Base-by-base conservation (phyloP, 2,113 vertebrate species). In the Geococcyx californianus region DNA sequence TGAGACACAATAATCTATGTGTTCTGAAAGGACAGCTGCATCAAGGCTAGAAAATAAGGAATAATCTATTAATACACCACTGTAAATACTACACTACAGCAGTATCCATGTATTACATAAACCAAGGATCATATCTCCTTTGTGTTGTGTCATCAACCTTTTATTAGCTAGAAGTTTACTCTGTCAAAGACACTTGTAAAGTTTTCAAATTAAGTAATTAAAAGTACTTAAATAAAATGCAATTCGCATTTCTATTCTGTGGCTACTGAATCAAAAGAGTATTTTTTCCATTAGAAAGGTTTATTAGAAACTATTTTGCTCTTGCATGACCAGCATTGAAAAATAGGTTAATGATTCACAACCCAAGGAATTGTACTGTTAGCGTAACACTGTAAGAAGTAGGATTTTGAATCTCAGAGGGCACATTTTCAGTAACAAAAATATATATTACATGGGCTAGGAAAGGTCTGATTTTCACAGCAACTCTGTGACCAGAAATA, bases 311-410 rank as follows among this genome's bases (percentile, higher is more conserved):
- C 14, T 63, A 49, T 26, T 94, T 92, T 79, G 54, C 14, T 90
- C 29, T 73, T 70, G 34, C 8, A 52, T 28, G 64, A 64, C 51
- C 72, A 89, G 76, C 72, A 91, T 14, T 56, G 79, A 88, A 74
- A 74, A 67, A 6, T 6, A 55, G n/a, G 94, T 95, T 96, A 95
- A 94, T 96, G 55, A 96, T 96, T 96, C 88, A 94, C 83, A 85
- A 16, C 26, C 52, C 75, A 23, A 93, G 69, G 45, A 90, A 60
- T 8, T 60, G 36, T 31, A 20, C 33, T 64, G 23, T 70, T 72
- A 62, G 33, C 14, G 13, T 31, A 90, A 79, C 24, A 59, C 42
- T 24, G 9, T 31, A 95, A 90, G 74, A 88, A 82, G 1, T 42
- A 78, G 56, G 51, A 75, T 76, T 92, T 93, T 40, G 20, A 64